Conservation (phyloP, 2,113 vertebrate genomes). For the Caranx ignobilis region DNA sequence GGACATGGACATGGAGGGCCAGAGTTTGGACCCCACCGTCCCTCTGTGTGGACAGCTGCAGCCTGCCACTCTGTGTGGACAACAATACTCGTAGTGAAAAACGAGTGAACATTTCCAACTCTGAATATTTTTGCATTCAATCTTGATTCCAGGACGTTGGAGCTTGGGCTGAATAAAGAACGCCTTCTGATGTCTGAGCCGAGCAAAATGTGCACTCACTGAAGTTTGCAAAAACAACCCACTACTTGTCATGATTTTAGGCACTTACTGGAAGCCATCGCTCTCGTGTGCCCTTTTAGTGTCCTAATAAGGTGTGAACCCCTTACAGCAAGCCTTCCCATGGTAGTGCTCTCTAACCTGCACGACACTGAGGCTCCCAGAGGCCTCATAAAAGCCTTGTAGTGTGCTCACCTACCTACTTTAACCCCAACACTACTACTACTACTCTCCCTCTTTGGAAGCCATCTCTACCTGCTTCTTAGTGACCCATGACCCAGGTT, state of each 20-base stretch:
- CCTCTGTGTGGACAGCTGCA: slow-evolving; percentile 85
- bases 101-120: neutral
- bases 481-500: neutral
- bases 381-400: slow-evolving; percentile 63
- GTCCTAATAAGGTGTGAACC: slow-evolving; percentile 52
- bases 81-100: slow-evolving; percentile 70
- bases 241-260: slow-evolving; percentile 31
- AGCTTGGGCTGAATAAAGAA: slow-evolving; percentile 18
- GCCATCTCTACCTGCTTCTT: slow-evolving; percentile 37
- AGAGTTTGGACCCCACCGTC: slow-evolving; percentile 88
- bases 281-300: slow-evolving; percentile 43
- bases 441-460: slow-evolving; percentile 22
- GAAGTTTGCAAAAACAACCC: slow-evolving; percentile 47
- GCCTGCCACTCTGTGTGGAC: slow-evolving; percentile 73
- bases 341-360: slow-evolving; percentile 41
- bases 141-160: slow-evolving; percentile 19
- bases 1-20: slow-evolving; percentile 93
- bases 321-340: slow-evolving; percentile 26
- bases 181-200: slow-evolving; percentile 64
- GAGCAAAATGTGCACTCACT: slow-evolving; percentile 57
- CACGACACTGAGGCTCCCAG: slow-evolving; percentile 41
- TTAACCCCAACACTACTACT: slow-evolving; percentile 15
- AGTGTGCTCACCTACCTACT: slow-evolving; percentile 33
- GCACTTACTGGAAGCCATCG: slow-evolving; percentile 46
- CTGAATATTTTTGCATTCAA: slow-evolving; percentile 5